A percentile compares a stretch with the other conserved stretches of the same genome.
Evolutionary conservation across 2,797 vertebrate species (phyloP).

Genomic region (Liparis tanakae): DNA sequence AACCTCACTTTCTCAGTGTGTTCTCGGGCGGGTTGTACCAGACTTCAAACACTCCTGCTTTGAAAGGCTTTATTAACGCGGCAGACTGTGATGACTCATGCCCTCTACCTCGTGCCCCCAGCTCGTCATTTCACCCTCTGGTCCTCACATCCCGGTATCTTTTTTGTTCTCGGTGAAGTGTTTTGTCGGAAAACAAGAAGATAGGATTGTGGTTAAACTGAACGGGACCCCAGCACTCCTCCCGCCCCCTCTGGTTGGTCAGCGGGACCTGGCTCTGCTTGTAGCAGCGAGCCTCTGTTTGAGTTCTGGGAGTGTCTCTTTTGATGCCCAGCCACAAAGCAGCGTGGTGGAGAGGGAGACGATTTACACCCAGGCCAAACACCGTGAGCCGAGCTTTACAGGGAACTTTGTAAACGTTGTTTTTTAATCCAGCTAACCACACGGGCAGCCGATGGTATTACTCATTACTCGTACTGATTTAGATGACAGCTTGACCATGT

Average conservation of each 20-base stretch:
- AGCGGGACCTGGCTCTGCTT: slow-evolving; percentile 16
- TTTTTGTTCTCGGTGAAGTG: background rate
- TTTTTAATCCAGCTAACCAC: slow-evolving; percentile 1
- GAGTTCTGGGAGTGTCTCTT: slow-evolving; percentile 54
- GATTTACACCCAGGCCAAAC: background rate
- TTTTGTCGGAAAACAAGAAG: slow-evolving; percentile 22
- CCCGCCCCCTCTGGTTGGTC: slow-evolving; percentile 10
- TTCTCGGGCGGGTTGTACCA: slow-evolving; percentile 58
- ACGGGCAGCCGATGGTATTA: background rate
- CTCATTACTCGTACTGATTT: background rate
- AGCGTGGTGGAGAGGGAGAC: slow-evolving; percentile 6
- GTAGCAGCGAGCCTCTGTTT: slow-evolving; percentile 30
- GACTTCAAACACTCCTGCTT: slow-evolving; percentile 67
- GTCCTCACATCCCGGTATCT: background rate
- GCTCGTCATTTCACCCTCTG: background rate
- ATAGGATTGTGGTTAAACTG: background rate
- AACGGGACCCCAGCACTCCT: background rate
- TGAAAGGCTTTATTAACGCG: slow-evolving; percentile 56
- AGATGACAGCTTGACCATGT: background rate
- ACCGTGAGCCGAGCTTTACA: background rate
- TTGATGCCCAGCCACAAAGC: slow-evolving; percentile 45
- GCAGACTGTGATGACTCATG: slow-evolving; percentile 58
- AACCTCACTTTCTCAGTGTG: slow-evolving; percentile 24
- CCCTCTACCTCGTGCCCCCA: slow-evolving; percentile 34
- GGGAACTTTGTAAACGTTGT: background rate